phyloP scores from a whole-genome alignment of 2,888 invertebrate genomes.

The Craniophora ligustri region DNA sequence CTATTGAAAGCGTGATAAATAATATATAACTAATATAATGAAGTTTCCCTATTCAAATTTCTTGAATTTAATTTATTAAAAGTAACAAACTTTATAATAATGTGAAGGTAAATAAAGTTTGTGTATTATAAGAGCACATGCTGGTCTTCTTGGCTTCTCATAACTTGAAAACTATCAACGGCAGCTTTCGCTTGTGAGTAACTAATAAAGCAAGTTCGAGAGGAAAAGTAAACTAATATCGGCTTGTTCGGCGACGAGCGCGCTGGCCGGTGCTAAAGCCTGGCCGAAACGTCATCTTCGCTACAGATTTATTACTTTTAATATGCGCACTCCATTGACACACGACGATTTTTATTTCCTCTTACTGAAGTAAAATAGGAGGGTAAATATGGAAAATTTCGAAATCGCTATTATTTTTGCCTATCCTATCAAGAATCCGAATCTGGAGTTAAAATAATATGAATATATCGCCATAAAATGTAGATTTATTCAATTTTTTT shows the following conservation, averaged over 20 bases:
- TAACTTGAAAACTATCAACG: slow-evolving; percentile 84
- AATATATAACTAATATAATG: too few relatives aligned
- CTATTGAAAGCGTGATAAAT: too few relatives aligned
- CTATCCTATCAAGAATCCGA: too few relatives aligned
- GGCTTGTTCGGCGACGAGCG: slow-evolving; percentile 77
- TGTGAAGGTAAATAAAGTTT: not conserved
- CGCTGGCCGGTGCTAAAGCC: slow-evolving; percentile 49
- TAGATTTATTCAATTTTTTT: too few relatives aligned
- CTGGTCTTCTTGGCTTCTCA: slow-evolving; percentile 74
- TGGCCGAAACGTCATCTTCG: slow-evolving; percentile 66
- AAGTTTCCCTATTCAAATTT: too few relatives aligned
- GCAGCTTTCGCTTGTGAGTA: slow-evolving; percentile 80
- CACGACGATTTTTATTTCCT: slow-evolving; percentile 65
- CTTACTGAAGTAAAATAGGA: slow-evolving; percentile 1
- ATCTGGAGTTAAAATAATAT: too few relatives aligned
- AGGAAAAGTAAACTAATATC: slow-evolving; percentile 89
- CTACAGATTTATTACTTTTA: slow-evolving; percentile 85
- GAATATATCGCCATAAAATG: too few relatives aligned
- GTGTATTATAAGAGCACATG: slow-evolving; percentile 28
- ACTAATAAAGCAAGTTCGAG: slow-evolving; percentile 88
- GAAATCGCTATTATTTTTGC: too few relatives aligned
- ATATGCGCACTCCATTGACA: slow-evolving; percentile 76
- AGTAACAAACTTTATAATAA: too few relatives aligned
- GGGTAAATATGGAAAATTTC: not conserved
- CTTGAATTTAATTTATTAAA: too few relatives aligned